These are phyloP conservation scores for Helicoverpa armigera DNA, from an alignment of 1,140 invertebrate species.

Conservation along the genomic window DNA sequence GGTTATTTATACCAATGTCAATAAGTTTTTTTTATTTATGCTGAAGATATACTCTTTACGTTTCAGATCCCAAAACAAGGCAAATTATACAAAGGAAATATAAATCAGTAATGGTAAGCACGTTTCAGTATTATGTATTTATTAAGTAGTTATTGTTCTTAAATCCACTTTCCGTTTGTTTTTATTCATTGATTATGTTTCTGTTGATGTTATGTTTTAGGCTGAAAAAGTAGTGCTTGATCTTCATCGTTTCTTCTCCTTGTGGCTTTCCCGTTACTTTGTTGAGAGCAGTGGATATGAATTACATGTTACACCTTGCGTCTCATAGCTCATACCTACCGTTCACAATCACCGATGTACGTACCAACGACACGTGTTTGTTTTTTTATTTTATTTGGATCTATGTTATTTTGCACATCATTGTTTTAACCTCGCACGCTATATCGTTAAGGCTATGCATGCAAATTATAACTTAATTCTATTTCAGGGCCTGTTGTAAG, in stretches of 20 bases:
- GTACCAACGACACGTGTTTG: constrained; percentile 64
- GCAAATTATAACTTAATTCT: too few relatives aligned
- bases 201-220: constrained; percentile 76
- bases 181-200: constrained; percentile 6
- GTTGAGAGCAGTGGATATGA: constrained; percentile 74
- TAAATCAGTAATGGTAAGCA: constrained; percentile 98
- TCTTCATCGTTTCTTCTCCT: constrained; percentile 84
- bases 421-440: not conserved
- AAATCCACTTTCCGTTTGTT: not conserved
- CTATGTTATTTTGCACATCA: constrained; percentile 46
- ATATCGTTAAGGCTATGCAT: too few relatives aligned
- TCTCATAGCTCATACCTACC: constrained; percentile 69
- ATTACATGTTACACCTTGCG: constrained; percentile 76
- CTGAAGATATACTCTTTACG: constrained; percentile 8
- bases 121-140: constrained; percentile 3
- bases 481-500: too few relatives aligned
- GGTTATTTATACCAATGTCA: too few relatives aligned
- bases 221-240: constrained; percentile 86
- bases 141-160: not conserved
- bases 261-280: constrained; percentile 84
- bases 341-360: constrained; percentile 69
- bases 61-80: constrained; percentile 98
- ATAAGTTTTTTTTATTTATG: too few relatives aligned
- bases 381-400: constrained; percentile 69
- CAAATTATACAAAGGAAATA: constrained; percentile 98